Conservation (phyloP, 2,113 vertebrate genomes). For the Sturnira hondurensis region DNA sequence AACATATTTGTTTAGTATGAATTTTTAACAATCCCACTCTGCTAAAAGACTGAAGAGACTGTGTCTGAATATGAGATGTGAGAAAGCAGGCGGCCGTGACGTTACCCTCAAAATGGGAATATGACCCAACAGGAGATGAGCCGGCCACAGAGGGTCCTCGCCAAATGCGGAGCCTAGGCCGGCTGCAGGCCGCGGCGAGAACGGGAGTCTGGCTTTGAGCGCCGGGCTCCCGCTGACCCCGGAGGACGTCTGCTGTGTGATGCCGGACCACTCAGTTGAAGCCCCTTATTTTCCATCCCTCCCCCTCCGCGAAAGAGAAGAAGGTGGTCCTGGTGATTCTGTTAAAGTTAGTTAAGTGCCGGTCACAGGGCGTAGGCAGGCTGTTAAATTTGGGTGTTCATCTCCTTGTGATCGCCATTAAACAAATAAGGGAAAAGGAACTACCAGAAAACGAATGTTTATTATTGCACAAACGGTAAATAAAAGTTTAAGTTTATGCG, state of each 20-base stretch:
- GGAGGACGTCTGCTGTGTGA: not conserved
- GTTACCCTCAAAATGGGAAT: not conserved
- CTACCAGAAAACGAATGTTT: not conserved
- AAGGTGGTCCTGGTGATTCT: too few relatives aligned
- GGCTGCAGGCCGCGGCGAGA: not conserved
- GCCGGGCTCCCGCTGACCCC: not conserved
- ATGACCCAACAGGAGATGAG: not conserved
- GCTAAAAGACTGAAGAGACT: not conserved
- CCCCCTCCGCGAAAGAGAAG: not conserved
- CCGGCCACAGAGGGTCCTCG: not conserved
- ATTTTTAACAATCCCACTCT: not conserved
- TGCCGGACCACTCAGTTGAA: too few relatives aligned
- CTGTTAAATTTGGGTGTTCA: not conserved
- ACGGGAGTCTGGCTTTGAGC: fast-evolving
- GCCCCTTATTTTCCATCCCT: not conserved
- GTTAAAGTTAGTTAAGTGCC: not conserved
- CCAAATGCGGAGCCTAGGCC: fast-evolving
- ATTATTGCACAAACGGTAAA: not conserved
- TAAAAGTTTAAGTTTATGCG: not conserved
- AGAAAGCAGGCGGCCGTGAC: too few relatives aligned
- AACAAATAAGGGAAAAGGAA: not conserved
- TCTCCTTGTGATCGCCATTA: not conserved
- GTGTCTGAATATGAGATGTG: not conserved
- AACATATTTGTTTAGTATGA: not conserved
- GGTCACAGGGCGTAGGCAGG: too few relatives aligned